Evolutionary conservation across 2,888 invertebrate species (phyloP).

Genomic region (Ophraella communa): DNA sequence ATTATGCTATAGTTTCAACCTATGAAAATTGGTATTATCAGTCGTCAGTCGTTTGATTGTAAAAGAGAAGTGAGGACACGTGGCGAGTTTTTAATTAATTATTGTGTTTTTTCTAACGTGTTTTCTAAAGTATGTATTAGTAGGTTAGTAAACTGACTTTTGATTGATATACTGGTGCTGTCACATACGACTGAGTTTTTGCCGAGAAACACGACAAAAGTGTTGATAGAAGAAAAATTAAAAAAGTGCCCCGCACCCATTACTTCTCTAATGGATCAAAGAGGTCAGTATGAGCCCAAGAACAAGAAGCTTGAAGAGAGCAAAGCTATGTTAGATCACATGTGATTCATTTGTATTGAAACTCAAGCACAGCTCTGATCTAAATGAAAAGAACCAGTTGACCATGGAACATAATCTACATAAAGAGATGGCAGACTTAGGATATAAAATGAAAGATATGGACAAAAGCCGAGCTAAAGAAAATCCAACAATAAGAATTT

Average conservation of each 20-base stretch:
- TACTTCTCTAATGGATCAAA: conserved; percentile 14
- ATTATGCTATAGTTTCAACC: too few relatives aligned
- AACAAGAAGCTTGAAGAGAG: conserved; percentile 28
- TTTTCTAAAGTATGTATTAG: too few relatives aligned
- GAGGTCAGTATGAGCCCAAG: too few relatives aligned
- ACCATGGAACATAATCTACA: conserved; percentile 26
- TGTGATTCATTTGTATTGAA: conserved; percentile 16
- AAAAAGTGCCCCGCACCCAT: conserved; percentile 12
- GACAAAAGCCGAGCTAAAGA: conserved; percentile 20
- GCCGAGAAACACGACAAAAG: neutral
- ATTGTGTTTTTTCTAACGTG: too few relatives aligned
- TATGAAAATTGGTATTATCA: too few relatives aligned
- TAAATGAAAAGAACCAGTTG: conserved; percentile 12
- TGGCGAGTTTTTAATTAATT: too few relatives aligned
- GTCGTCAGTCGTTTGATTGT: neutral
- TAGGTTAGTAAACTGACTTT: too few relatives aligned
- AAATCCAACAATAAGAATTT: conserved; percentile 10
- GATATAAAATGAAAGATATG: conserved; percentile 19
- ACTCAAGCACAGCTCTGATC: conserved; percentile 24
- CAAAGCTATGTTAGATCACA: conserved; percentile 31
- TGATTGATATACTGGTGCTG: too few relatives aligned
- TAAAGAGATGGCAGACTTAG: conserved; percentile 26
- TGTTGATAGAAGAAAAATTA: neutral
- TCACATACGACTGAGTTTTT: too few relatives aligned
- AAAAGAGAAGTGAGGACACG: too few relatives aligned